phyloP scores from a whole-genome alignment of 2,888 invertebrate species.

The Dicyrtoma fusca region DNA sequence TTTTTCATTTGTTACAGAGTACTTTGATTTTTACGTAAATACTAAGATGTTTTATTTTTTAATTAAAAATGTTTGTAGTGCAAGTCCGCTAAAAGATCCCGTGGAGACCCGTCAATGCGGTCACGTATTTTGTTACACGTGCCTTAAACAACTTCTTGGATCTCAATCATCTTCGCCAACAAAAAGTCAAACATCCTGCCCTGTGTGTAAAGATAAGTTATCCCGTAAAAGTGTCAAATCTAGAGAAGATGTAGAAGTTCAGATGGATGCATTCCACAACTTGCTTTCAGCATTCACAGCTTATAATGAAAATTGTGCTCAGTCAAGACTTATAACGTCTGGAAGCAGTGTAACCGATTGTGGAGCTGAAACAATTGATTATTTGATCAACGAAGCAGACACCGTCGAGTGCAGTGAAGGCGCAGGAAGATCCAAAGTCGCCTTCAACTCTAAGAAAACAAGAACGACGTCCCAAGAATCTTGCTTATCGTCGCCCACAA shows the following conservation, averaged over 20 bases:
- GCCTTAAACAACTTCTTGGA: constrained; percentile 23
- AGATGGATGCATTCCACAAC: constrained; percentile 11
- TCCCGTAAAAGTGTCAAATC: constrained; percentile 18
- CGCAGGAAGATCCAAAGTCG: too few relatives aligned
- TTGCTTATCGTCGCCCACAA: too few relatives aligned
- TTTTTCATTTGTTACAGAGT: too few relatives aligned
- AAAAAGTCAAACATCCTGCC: constrained; percentile 33
- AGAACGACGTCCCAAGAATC: too few relatives aligned
- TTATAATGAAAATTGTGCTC: background rate
- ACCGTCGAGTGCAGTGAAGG: too few relatives aligned
- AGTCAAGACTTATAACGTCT: too few relatives aligned
- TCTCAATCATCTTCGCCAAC: background rate
- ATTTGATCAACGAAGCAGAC: too few relatives aligned
- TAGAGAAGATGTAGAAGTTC: constrained; percentile 41
- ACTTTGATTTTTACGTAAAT: too few relatives aligned
- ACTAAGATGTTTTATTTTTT: too few relatives aligned
- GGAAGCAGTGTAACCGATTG: too few relatives aligned
- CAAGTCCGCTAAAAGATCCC: constrained; percentile 25
- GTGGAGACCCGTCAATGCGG: constrained; percentile 45
- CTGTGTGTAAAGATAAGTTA: constrained; percentile 42
- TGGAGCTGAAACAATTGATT: too few relatives aligned
- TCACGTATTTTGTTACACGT: constrained; percentile 44
- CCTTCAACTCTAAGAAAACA: too few relatives aligned
- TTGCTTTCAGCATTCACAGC: constrained; percentile 12
- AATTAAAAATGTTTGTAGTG: constrained; percentile 26